Evolutionary conservation across 2,113 vertebrate genomes (phyloP).

Genomic region (Crotalus helleri): DNA sequence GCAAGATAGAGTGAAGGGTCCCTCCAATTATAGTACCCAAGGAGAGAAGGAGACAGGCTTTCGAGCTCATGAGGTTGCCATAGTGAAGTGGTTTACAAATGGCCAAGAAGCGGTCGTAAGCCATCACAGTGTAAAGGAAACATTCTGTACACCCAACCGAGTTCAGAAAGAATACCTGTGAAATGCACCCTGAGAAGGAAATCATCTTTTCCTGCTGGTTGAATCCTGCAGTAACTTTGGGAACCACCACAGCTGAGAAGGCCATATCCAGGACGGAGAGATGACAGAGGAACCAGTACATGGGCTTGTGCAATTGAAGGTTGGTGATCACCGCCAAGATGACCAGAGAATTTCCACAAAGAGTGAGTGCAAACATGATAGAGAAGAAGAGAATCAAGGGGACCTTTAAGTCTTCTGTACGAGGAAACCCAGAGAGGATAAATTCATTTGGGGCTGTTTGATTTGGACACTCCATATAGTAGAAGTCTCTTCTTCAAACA

Average conservation of each 20-base stretch:
- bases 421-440: background rate
- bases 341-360: background rate
- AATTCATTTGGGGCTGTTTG: background rate
- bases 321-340: conserved; percentile 42
- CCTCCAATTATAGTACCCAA: conserved; percentile 59
- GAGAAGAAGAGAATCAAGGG: background rate
- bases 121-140: conserved; percentile 64
- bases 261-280: conserved; percentile 63
- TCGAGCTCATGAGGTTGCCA: conserved; percentile 52
- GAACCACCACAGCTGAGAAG: conserved; percentile 60
- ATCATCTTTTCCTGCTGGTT: conserved; percentile 41
- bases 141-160: conserved; percentile 65
- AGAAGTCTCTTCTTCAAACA: background rate
- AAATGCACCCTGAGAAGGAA: conserved; percentile 56
- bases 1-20: conserved; percentile 58
- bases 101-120: conserved; percentile 61
- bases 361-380: background rate
- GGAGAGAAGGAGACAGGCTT: conserved; percentile 49
- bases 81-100: conserved; percentile 65
- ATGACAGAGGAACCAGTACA: conserved; percentile 65
- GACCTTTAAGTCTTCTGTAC: background rate
- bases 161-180: conserved; percentile 62
- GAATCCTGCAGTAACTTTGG: conserved; percentile 62
- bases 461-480: background rate
- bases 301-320: conserved; percentile 50